Percentiles rank a stretch among this genome's conserved stretches.
Conservation (phyloP, 2,113 vertebrate genomes). For the Turdus rufiventris region DNA sequence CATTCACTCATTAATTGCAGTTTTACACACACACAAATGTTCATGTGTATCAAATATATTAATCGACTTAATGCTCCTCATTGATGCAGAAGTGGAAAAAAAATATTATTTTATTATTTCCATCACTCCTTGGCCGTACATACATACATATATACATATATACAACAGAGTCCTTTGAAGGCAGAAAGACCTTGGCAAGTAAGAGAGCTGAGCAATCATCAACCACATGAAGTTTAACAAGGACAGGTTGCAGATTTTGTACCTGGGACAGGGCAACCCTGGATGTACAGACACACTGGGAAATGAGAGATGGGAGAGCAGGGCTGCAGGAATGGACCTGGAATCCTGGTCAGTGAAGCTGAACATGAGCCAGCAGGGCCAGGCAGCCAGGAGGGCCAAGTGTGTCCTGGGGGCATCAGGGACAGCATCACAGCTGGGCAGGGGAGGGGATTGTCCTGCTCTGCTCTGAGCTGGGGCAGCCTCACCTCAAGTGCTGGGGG, state of each 20-base stretch:
- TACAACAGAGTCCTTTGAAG: neutral
- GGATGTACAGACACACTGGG: too few relatives aligned
- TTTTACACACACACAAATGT: neutral
- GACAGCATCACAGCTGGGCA: fast-evolving
- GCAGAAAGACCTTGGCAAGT: neutral
- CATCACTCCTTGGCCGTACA: neutral
- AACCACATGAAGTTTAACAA: neutral
- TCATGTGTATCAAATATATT: neutral
- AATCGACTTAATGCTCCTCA: neutral
- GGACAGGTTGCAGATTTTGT: neutral
- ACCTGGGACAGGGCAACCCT: too few relatives aligned
- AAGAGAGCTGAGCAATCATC: neutral
- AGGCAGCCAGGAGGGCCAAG: neutral
- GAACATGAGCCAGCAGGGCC: neutral
- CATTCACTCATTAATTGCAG: neutral
- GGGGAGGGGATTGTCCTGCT: neutral
- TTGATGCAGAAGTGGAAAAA: neutral
- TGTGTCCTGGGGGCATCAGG: fast-evolving
- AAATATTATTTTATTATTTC: neutral
- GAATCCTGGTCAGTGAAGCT: fast-evolving
- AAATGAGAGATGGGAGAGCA: neutral
- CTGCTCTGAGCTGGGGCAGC: fast-evolving
- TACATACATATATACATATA: neutral
- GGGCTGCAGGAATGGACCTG: fast-evolving
- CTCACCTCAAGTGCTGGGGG: fast-evolving